Conservation (phyloP, 2,888 invertebrate genomes). For the Meloe dianella region DNA sequence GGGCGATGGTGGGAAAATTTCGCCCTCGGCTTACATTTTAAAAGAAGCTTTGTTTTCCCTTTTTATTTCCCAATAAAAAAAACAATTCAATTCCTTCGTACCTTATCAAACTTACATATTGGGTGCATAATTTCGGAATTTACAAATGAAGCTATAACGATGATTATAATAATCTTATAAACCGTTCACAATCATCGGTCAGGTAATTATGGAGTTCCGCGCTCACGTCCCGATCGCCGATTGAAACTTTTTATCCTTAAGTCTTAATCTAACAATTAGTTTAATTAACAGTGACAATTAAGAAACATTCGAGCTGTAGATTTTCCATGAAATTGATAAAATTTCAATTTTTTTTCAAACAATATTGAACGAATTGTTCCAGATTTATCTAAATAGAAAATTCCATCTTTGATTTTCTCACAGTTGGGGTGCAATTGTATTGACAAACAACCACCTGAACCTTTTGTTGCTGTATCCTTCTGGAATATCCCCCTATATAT, state of each 20-base stretch:
- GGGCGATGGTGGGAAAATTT: constrained; percentile 2
- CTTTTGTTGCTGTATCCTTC: not conserved
- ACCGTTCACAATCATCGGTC: no score
- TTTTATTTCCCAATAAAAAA: not conserved
- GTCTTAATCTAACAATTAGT: no score
- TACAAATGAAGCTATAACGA: no score
- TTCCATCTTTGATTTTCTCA: constrained; percentile 12
- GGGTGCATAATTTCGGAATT: no score
- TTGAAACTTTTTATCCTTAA: no score
- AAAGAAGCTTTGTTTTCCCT: not conserved
- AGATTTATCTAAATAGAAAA: not conserved
- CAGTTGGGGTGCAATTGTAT: constrained; percentile 1
- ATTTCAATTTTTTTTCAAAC: no score
- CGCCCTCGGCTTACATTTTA: not conserved
- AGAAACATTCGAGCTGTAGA: not conserved
- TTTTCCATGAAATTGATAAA: not conserved
- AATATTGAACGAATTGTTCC: not conserved
- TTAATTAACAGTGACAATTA: no score
- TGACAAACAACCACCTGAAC: constrained; percentile 7
- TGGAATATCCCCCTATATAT: constrained; percentile 1
- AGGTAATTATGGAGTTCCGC: no score
- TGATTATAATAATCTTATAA: no score
- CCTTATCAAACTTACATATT: no score
- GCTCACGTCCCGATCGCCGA: no score
- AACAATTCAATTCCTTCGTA: no score